Conservation (phyloP, 2,113 vertebrate species). For the Athene noctua region DNA sequence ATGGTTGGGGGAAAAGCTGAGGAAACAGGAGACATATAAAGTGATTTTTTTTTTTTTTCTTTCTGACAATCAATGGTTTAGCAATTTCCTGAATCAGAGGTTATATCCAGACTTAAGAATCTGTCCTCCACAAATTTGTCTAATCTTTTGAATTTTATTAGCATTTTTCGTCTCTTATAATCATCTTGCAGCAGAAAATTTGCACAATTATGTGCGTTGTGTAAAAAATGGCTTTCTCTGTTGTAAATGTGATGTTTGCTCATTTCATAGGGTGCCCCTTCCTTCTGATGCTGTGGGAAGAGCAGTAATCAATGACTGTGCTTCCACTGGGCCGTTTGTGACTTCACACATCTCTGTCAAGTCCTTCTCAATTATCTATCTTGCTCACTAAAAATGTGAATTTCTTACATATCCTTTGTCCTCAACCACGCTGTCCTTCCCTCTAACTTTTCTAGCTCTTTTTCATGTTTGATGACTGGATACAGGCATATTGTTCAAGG, state of each 20-base stretch:
- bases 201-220: background rate
- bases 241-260: background rate
- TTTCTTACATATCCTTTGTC: background rate
- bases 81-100: constrained; percentile 17
- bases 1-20: background rate
- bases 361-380: background rate
- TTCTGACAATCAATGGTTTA: background rate
- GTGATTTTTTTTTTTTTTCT: background rate
- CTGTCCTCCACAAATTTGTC: background rate
- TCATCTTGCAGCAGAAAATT: background rate
- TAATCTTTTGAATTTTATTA: background rate
- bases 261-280: background rate
- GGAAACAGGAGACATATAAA: background rate
- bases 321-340: background rate
- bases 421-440: background rate
- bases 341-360: background rate
- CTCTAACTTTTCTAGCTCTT: background rate
- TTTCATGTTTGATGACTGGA: background rate
- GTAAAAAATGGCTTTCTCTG: background rate
- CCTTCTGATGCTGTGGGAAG: background rate
- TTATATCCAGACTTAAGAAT: background rate
- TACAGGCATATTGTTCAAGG: background rate
- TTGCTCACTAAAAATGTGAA: background rate
- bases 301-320: background rate
- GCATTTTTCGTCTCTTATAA: background rate